These are phyloP conservation scores for Actias luna DNA, from an alignment of 2,888 invertebrate species.

Conservation along the genomic window DNA sequence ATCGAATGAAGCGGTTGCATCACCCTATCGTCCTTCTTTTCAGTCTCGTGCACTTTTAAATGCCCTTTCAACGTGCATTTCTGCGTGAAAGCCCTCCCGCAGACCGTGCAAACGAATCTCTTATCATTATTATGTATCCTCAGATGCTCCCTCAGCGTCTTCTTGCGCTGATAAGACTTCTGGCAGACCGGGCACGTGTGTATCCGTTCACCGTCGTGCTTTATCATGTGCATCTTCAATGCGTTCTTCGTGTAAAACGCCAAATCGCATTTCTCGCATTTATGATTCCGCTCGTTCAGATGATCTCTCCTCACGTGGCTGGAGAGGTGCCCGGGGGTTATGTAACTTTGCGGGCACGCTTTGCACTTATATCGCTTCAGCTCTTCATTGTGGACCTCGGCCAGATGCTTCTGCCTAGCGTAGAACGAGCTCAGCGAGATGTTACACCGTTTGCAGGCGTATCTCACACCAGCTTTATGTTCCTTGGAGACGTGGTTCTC, in stretches of 20 bases:
- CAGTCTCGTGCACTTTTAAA: conserved; percentile 28
- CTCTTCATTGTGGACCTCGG: conserved; percentile 72
- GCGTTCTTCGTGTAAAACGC: conserved; percentile 80
- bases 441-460: conserved; percentile 69
- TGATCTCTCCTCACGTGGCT: conserved; percentile 71
- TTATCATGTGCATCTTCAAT: conserved; percentile 81
- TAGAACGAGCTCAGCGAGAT: conserved; percentile 69
- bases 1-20: conserved; percentile 17
- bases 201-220: conserved; percentile 78
- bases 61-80: conserved; percentile 47
- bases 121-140: conserved; percentile 45
- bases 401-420: conserved; percentile 69
- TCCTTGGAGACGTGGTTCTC: conserved; percentile 75
- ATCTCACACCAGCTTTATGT: conserved; percentile 67
- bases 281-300: conserved; percentile 71
- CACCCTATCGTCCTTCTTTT: conserved; percentile 23
- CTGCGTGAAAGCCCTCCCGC: conserved; percentile 48
- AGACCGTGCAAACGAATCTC: conserved; percentile 36
- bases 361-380: conserved; percentile 74
- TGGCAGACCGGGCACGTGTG: conserved; percentile 64
- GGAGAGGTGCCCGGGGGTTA: conserved; percentile 70
- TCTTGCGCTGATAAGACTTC: conserved; percentile 43
- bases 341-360: conserved; percentile 71
- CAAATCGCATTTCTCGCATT: conserved; percentile 76
- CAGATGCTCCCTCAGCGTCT: conserved; percentile 43